Evolutionary conservation across 1,140 invertebrate genomes (phyloP).

Genomic region (Eriocheir sinensis): DNA sequence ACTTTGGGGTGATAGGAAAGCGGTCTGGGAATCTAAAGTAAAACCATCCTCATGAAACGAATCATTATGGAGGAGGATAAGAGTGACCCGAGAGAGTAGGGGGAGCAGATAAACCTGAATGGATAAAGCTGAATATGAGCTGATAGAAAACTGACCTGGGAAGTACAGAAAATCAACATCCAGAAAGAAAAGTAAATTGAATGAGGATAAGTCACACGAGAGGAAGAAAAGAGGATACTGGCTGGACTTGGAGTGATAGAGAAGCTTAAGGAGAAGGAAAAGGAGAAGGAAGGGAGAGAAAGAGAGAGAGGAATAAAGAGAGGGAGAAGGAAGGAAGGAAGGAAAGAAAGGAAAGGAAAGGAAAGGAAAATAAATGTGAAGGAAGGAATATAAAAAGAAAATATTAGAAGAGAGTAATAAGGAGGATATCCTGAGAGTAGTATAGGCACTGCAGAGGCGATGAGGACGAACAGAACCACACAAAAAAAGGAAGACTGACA

Average conservation of each 20-base stretch:
- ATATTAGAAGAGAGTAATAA: background rate
- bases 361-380: background rate
- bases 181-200: background rate
- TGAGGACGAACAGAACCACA: no score
- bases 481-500: background rate
- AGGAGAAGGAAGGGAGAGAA: background rate
- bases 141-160: no score
- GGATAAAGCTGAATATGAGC: no score
- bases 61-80: no score
- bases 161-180: no score
- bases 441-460: background rate
- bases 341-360: background rate
- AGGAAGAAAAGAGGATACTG: background rate
- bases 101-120: no score
- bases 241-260: background rate
- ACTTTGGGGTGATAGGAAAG: no score
- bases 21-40: no score
- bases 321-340: background rate
- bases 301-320: background rate
- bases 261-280: no score
- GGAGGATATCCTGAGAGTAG: background rate
- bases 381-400: background rate
- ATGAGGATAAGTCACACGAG: background rate
- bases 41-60: no score
- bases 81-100: no score